Percentiles rank a stretch among this genome's conserved stretches.
Conservation (phyloP, 2,113 vertebrate genomes). For the Ifrita kowaldi region DNA sequence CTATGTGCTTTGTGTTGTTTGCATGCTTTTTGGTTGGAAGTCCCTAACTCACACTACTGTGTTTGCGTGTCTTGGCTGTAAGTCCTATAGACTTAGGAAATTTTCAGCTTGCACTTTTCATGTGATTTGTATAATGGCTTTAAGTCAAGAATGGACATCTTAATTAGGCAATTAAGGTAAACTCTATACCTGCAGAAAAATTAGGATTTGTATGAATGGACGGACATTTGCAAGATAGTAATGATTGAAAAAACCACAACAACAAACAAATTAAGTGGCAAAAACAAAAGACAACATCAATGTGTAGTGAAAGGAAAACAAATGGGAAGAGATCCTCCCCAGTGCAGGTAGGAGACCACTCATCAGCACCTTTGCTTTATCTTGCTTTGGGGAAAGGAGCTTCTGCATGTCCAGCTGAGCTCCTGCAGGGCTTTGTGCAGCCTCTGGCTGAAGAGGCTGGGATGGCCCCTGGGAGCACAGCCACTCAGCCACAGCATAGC, state of each 20-base stretch:
- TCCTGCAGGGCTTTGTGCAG: neutral
- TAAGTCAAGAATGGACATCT: neutral
- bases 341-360: neutral
- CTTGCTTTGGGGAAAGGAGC: neutral
- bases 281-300: neutral
- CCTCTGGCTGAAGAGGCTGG: neutral
- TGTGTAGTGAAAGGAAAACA: neutral
- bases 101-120: neutral
- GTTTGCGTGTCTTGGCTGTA: neutral
- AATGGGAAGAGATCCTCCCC: neutral
- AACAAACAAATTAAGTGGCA: neutral
- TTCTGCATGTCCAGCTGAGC: neutral
- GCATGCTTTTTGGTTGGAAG: neutral
- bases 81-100: neutral
- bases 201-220: neutral
- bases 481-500: fast-evolving
- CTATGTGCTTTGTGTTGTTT: neutral
- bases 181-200: neutral
- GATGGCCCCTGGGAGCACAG: neutral
- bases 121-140: neutral
- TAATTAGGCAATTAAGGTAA: neutral
- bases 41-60: neutral
- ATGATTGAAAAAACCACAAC: neutral
- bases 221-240: neutral
- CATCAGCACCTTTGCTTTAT: neutral